Conservation (phyloP, 2,888 invertebrate species). For the Synergus itoensis region DNA sequence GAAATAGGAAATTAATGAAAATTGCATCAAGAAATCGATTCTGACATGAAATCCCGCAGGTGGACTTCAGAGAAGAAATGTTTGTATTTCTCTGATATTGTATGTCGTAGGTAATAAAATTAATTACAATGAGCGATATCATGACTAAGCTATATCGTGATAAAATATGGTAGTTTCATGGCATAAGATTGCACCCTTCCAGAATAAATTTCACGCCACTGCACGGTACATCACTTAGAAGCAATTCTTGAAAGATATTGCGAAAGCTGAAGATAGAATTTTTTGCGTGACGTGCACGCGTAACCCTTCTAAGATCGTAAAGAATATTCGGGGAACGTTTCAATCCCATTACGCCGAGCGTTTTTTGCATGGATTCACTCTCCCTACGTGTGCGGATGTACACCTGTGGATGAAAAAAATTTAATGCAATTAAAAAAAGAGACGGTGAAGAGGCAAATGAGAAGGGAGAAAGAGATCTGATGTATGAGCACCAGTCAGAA, state of each 20-base stretch:
- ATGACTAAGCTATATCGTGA: constrained; percentile 46
- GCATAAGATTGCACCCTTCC: constrained; percentile 53
- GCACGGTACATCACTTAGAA: constrained; percentile 69
- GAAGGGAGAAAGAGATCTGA: background rate
- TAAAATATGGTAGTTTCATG: constrained; percentile 54
- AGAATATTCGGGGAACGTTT: constrained; percentile 53
- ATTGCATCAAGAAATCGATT: background rate
- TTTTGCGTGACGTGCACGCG: constrained; percentile 26
- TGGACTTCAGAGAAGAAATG: background rate
- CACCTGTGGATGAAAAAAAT: background rate
- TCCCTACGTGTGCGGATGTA: background rate
- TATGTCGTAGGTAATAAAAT: constrained; percentile 40
- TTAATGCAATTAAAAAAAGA: background rate
- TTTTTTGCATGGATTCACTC: constrained; percentile 39
- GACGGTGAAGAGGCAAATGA: background rate
- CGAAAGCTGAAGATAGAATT: constrained; percentile 24
- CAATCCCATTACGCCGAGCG: constrained; percentile 44
- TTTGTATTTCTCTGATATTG: background rate
- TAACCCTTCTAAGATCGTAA: constrained; percentile 41
- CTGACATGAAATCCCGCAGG: background rate
- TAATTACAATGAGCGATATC: constrained; percentile 61
- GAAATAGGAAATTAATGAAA: background rate
- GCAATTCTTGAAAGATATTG: constrained; percentile 50
- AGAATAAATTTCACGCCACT: constrained; percentile 69
- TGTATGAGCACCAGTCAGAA: background rate